Evolutionary conservation across 2,113 vertebrate genomes (phyloP).

Genomic region (Peromyscus californicus): DNA sequence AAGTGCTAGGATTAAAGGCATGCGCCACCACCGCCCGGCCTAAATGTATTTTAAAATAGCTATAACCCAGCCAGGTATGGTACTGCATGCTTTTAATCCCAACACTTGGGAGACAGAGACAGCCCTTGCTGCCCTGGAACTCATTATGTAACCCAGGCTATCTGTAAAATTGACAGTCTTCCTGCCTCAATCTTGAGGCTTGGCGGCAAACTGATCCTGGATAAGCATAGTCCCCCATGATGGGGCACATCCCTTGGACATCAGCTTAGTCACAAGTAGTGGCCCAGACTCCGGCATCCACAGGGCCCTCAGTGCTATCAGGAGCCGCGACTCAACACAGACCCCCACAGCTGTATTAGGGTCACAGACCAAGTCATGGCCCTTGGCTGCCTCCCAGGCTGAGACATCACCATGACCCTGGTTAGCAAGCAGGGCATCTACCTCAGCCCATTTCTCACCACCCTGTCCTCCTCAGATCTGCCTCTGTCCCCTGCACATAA

Average conservation of each 20-base stretch:
- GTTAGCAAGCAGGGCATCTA: background rate
- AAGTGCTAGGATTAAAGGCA: background rate
- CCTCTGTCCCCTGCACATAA: background rate
- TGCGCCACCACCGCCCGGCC: too few relatives aligned
- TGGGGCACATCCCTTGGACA: background rate
- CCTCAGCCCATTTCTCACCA: background rate
- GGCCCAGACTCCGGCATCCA: background rate
- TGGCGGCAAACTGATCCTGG: background rate
- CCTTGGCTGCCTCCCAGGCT: background rate
- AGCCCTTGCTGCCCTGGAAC: background rate
- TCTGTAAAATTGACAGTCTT: background rate
- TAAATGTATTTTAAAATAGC: constrained; percentile 47
- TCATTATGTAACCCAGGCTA: background rate
- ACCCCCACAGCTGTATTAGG: background rate
- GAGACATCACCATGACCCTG: background rate
- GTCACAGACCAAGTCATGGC: background rate
- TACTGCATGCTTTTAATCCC: background rate
- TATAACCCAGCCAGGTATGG: background rate
- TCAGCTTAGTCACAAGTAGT: background rate
- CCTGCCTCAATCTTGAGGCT: background rate
- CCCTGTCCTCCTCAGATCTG: background rate
- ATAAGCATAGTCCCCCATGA: background rate
- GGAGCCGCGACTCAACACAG: background rate
- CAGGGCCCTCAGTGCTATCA: background rate
- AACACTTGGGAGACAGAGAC: background rate